Percentiles rank a stretch among this genome's conserved stretches.
These are phyloP conservation scores for Ctenomys sociabilis DNA, from an alignment of 2,113 vertebrate genomes.

Conservation along the genomic window DNA sequence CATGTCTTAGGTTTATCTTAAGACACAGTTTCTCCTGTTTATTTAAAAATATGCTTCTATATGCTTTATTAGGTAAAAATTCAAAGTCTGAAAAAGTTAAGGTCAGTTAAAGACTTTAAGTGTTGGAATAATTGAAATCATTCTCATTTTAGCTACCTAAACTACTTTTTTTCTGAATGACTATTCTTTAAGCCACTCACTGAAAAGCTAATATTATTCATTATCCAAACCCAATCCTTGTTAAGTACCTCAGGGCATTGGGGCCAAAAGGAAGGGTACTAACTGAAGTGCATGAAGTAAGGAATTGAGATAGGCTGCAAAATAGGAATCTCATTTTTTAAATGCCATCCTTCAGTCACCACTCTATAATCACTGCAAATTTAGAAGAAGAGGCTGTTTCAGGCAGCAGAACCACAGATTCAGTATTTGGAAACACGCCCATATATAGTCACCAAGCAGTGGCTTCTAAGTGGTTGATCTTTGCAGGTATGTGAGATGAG, in stretches of 20 bases:
- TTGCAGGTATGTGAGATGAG: neutral
- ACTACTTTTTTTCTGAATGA: constrained; percentile 1
- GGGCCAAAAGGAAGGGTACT: constrained; percentile 3
- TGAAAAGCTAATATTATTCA: constrained; percentile 60
- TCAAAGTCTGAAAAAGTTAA: constrained; percentile 48
- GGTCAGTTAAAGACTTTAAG: constrained; percentile 44
- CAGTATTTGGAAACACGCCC: neutral
- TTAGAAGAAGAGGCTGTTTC: neutral
- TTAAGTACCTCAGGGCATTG: neutral
- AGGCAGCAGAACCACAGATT: neutral
- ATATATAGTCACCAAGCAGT: neutral
- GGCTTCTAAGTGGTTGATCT: neutral
- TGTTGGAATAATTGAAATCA: constrained; percentile 36
- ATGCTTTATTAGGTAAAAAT: neutral
- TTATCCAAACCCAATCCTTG: constrained; percentile 48
- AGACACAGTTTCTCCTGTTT: neutral
- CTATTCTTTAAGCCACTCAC: constrained; percentile 50
- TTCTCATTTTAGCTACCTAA: constrained; percentile 50
- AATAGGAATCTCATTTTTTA: constrained; percentile 4
- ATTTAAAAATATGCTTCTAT: constrained; percentile 6
- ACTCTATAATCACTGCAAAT: neutral
- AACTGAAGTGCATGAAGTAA: constrained; percentile 8
- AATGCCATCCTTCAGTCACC: neutral
- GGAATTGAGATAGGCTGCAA: constrained; percentile 29
- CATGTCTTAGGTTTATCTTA: neutral